A percentile compares a stretch with the other conserved stretches of the same genome.
Evolutionary conservation across 1,140 invertebrate genomes (phyloP).

Genomic region (Chymomyza costata): DNA sequence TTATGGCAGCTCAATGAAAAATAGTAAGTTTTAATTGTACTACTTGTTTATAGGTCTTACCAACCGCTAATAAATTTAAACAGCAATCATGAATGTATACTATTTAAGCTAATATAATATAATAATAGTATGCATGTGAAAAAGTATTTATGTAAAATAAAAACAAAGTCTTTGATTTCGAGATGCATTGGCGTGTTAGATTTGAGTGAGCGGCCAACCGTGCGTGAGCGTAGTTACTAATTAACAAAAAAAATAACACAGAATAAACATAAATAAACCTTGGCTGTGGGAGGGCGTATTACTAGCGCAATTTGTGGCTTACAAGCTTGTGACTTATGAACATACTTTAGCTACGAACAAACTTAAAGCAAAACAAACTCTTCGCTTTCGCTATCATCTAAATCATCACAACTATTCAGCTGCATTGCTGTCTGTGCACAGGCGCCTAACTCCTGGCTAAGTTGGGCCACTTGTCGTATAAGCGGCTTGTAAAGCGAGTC

Average conservation of each 20-base stretch:
- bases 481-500: constrained; percentile 77
- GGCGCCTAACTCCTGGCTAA: constrained; percentile 70
- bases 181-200: too few relatives aligned
- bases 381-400: constrained; percentile 83
- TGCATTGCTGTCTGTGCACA: constrained; percentile 25
- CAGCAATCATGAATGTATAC: too few relatives aligned
- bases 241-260: constrained; percentile 36
- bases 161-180: constrained; percentile 64
- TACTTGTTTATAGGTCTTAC: too few relatives aligned
- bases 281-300: background rate
- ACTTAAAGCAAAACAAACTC: constrained; percentile 81
- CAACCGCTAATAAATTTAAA: constrained; percentile 6
- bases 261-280: constrained; percentile 26
- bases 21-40: too few relatives aligned
- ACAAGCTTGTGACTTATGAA: too few relatives aligned
- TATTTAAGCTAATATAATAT: constrained; percentile 12
- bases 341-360: too few relatives aligned
- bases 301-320: background rate
- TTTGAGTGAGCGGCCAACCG: constrained; percentile 45
- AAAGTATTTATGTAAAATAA: constrained; percentile 38
- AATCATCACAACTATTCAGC: constrained; percentile 77
- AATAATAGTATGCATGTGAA: constrained; percentile 7
- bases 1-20: too few relatives aligned
- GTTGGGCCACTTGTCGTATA: constrained; percentile 77
- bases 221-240: constrained; percentile 41